A percentile compares a stretch with the other conserved stretches of the same genome.
phyloP scores from a whole-genome alignment of 2,113 vertebrate genomes.

The Colistium nudipinnis region DNA sequence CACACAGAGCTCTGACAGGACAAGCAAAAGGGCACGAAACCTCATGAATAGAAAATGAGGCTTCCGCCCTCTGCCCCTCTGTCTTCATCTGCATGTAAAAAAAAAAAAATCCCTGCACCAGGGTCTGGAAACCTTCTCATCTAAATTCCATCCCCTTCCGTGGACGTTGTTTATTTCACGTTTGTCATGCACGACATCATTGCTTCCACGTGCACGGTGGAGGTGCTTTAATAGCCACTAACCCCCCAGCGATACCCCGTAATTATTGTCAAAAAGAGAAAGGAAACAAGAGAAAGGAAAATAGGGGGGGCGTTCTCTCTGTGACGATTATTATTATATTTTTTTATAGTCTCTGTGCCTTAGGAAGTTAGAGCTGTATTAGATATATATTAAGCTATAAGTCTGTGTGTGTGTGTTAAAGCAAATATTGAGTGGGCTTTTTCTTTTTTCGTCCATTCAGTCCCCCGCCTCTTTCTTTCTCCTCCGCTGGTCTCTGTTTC shows the following conservation, averaged over 20 bases:
- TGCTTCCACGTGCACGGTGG: slow-evolving; percentile 12
- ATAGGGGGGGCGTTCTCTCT: background rate
- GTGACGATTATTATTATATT: background rate
- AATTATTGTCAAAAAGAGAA: background rate
- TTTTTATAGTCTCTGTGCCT: too few species aligned
- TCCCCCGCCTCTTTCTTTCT: slow-evolving; percentile 24
- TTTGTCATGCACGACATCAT: slow-evolving; percentile 38
- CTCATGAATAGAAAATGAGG: slow-evolving; percentile 74
- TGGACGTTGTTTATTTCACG: slow-evolving; percentile 42
- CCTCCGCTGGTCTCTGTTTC: slow-evolving; percentile 21
- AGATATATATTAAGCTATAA: background rate
- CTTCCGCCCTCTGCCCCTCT: slow-evolving; percentile 38
- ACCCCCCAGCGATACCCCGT: slow-evolving; percentile 1
- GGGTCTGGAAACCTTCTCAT: slow-evolving; percentile 30
- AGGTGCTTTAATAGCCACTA: slow-evolving; percentile 26
- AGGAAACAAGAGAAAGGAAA: background rate
- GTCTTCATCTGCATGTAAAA: slow-evolving; percentile 64
- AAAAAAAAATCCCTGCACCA: slow-evolving; percentile 24
- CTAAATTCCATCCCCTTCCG: slow-evolving; percentile 26
- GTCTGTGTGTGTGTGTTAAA: slow-evolving; percentile 15
- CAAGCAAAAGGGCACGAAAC: slow-evolving; percentile 68
- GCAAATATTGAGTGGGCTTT: slow-evolving; percentile 54
- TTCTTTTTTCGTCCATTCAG: slow-evolving; percentile 22
- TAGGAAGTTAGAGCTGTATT: background rate
- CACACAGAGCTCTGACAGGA: slow-evolving; percentile 33